Evolutionary conservation across 2,797 vertebrate genomes (phyloP), one percentile per base, ranked within the genome.

Genomic region (Sciurus carolinensis): DNA sequence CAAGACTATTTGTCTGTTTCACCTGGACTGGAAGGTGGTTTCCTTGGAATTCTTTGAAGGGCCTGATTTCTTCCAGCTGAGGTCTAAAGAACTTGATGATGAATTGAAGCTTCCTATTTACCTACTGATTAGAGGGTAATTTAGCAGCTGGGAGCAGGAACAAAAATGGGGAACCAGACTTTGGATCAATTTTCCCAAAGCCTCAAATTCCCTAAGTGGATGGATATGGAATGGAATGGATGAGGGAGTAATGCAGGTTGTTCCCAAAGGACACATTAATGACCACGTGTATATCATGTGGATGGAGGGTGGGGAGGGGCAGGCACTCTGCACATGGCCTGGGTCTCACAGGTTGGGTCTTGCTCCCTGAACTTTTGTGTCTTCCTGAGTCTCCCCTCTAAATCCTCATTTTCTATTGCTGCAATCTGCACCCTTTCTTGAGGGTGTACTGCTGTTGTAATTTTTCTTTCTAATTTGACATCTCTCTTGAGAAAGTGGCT

Each of bases 1-100:
- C 36, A 50, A 59, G 17, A n/a, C 39, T 3, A 2, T 59, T 12
- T 7, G 1, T 64, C 66, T 39, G 20, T 30, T 66, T n/a, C 47
- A 20, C 15, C 22, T 10, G 47, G 6, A 30, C 28, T 12, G 33
- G 50, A 81, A 39, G 30, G 3, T 1, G 1, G 42, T 30, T 22
- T 9, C 54, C 54, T 6, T 54, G 54, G 54, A 54, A 54, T 54
- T 20, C 54, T 54, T 54, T 6, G 4, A 81, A 88, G 3, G 66
- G 36, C 66, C 93, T 89, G 87, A 91, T 81, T 90, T 91, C 71
- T 80, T 90, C 42, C 90, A 94, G 76, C 77, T 67, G 76, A 39
- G n/a, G 24, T 66, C 73, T 77, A 15, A 87, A 81, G 12, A 94
- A 57, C 54, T 76, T 96, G 81, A 87, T 94, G 87, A 39, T 66